Evolutionary conservation across 2,113 vertebrate genomes (phyloP), one percentile per base, ranked within the genome.

Genomic region (Campylorhamphus procurvoides): DNA sequence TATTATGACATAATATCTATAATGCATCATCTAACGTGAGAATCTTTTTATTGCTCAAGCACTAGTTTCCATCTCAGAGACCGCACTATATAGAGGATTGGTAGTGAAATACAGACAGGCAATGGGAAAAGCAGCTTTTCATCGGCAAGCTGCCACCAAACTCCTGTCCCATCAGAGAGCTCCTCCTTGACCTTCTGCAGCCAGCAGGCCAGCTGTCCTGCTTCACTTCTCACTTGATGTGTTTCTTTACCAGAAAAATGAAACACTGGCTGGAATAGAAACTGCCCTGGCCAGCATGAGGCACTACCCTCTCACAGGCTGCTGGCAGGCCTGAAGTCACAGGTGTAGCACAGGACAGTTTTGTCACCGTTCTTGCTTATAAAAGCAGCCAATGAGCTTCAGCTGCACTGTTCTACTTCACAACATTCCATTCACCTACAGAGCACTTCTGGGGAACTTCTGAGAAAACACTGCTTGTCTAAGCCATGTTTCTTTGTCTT

Each of bases 1-100:
- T 96, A 84, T 95, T 96, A 85, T 58, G 71, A 62, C 79, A 93
- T 84, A 78, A 95, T 37, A 92, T 79, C 73, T 20, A 94, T 90
- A 95, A 93, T 52, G 25, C 68, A 91, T 96, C 71, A 94, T 50
- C 77, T 69, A 60, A 93, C 96, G 87, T 69, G 28, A 76, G 9
- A 85, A 81, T 72, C 14, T n/a, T 93, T 85, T 91, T 76, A 71
- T 52, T 89, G 47, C 50, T 96, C 9, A 68, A 53, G 60, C 64
- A 96, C 92, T 82, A 89, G 76, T 75, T 94, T 96, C 25, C 53
- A 50, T 75, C 81, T 95, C 69, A 9, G 68, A 52, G 42, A 58
- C 50, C 39, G 72, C 47, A 60, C 71, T 40, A 66, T 22, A 58
- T 27, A 81, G 42, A 81, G 37, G 33, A 52, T 17, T 44, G 53